phyloP scores from a whole-genome alignment of 2,888 invertebrate genomes.

The Acanthoscelides obtectus region DNA sequence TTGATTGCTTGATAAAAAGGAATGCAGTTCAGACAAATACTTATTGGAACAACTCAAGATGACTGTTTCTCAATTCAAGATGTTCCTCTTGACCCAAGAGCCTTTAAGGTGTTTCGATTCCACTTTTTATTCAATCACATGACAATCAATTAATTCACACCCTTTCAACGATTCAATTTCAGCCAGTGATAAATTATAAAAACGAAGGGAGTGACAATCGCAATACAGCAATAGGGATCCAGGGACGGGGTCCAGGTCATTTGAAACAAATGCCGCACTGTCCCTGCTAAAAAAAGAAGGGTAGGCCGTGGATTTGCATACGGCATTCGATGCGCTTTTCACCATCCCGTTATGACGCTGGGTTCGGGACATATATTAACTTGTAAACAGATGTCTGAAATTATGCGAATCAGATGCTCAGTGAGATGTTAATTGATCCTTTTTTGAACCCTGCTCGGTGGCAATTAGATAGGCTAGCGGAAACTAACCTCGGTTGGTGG shows the following conservation, averaged over 20 bases:
- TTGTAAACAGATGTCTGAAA: slow-evolving; percentile 41
- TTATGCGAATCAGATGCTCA: slow-evolving; percentile 28
- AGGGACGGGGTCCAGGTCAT: slow-evolving; percentile 25
- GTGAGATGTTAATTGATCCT: neutral
- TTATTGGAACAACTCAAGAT: too few species aligned
- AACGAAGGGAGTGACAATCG: slow-evolving; percentile 8
- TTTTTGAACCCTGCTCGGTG: neutral
- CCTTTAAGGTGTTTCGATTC: too few species aligned
- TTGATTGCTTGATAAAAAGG: too few species aligned
- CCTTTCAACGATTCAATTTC: neutral
- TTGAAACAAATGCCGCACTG: slow-evolving; percentile 32
- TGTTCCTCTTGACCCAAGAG: too few species aligned
- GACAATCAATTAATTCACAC: neutral
- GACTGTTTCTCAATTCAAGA: too few species aligned
- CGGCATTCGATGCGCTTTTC: slow-evolving; percentile 36
- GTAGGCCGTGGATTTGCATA: slow-evolving; percentile 33
- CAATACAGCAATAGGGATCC: slow-evolving; percentile 11
- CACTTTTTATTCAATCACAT: neutral
- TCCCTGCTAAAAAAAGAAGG: slow-evolving; percentile 22
- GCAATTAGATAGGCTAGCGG: neutral
- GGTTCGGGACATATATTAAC: slow-evolving; percentile 33
- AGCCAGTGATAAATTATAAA: slow-evolving; percentile 1
- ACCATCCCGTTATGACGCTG: slow-evolving; percentile 15
- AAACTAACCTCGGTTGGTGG: too few species aligned
- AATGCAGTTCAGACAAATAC: too few species aligned